Evolutionary conservation across 2,888 invertebrate genomes (phyloP).

Genomic region (Unio delphinus): DNA sequence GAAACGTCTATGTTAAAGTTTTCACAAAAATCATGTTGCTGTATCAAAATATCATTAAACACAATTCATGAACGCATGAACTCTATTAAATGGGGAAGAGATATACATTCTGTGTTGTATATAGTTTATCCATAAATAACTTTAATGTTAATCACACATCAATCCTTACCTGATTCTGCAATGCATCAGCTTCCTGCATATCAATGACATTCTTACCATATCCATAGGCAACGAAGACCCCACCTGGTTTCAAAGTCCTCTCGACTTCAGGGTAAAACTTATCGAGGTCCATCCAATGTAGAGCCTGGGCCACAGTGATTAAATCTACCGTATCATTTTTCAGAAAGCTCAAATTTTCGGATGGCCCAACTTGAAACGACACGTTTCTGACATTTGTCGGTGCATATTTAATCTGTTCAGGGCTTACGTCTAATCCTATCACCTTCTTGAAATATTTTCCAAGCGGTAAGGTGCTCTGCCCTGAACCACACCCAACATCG

Average conservation of each 20-base stretch:
- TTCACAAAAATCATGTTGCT: no score
- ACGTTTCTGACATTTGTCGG: constrained; percentile 45
- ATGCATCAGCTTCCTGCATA: constrained; percentile 27
- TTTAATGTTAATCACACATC: neutral
- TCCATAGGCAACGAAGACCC: constrained; percentile 68
- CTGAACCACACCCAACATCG: constrained; percentile 75
- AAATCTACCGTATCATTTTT: constrained; percentile 58
- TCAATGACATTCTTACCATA: constrained; percentile 44
- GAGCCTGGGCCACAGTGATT: constrained; percentile 71
- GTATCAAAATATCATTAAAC: no score
- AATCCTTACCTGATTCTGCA: constrained; percentile 21
- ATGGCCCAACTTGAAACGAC: constrained; percentile 63
- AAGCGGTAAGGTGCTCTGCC: constrained; percentile 72
- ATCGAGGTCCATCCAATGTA: constrained; percentile 73
- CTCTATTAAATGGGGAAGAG: no score
- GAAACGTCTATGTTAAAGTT: no score
- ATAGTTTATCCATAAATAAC: no score
- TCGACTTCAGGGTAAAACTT: constrained; percentile 71
- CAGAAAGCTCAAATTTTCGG: constrained; percentile 68
- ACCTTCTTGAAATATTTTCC: constrained; percentile 71
- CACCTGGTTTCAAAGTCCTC: constrained; percentile 70
- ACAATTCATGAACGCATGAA: no score
- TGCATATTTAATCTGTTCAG: constrained; percentile 4
- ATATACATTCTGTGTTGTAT: no score
- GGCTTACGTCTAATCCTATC: constrained; percentile 72